Evolutionary conservation across 2,888 invertebrate genomes (phyloP), one percentile per base, ranked within the genome.

Genomic region (Calameuta pallipes): DNA sequence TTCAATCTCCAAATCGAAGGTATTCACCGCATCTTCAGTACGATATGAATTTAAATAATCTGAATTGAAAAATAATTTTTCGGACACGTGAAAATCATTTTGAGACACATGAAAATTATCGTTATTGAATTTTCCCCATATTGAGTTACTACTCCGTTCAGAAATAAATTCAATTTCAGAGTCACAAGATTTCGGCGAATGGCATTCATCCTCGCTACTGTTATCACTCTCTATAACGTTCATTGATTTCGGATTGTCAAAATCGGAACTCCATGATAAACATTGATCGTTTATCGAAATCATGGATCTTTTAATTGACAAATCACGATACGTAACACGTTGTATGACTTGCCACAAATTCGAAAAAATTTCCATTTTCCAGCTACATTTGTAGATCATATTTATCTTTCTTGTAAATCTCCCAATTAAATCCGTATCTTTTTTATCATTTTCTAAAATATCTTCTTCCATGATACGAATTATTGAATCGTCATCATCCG

Each of bases 1-100:
- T 35, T 83, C 76, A n/a, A 85, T 80, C 74, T 83, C 81, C 36
- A 75, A 37, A 74, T 85, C 81, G 15, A 82, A 82, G 56, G 79
- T 83, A 41, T 77, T 73, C 69, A 76, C 69, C 34, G 68, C 69
- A 41, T 75, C 75, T 15, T 76, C 76, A 33, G 79, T 68, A 35
- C 71, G 34, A 31, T 15, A n/a, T 73, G 69, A 71, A 33, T 73
- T 68, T n/a, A 23, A 23, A 9, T 56, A 56, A 23, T 56, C 2
- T 23, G 56, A 23, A 56, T 56, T 23, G 56, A 23, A 56, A 56
- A 56, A 56, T 9, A 56, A 23, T 56, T 56, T 56, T 56, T 56
- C 9, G 56, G 56, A 23, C 9, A 56, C 56, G 23, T 56, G 56
- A 56, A 56, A 56, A 23, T 56, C 56, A 9, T 56, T 56, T 23